Conservation (phyloP, 1,140 invertebrate genomes). For the Pararge aegeria region DNA sequence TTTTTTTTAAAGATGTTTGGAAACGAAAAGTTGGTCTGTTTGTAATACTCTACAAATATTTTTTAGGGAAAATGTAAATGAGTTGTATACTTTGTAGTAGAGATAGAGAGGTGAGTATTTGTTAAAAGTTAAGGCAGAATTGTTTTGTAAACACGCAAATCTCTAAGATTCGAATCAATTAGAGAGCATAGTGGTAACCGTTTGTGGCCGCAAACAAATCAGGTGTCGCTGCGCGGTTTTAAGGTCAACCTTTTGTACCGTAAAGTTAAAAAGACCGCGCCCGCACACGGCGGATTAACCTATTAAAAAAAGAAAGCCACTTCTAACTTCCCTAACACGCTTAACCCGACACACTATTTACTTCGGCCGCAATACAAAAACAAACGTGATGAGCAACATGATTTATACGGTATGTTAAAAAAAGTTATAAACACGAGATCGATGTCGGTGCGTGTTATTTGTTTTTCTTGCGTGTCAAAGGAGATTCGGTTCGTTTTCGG, state of each 20-base stretch:
- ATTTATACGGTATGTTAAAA: background rate
- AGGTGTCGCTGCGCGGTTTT: conserved; percentile 42
- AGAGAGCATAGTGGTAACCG: conserved; percentile 17
- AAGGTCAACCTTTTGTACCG: conserved; percentile 65
- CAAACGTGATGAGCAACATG: background rate
- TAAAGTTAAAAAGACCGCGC: conserved; percentile 64
- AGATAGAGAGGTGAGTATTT: background rate
- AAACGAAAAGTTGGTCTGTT: too few relatives aligned
- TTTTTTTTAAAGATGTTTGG: too few relatives aligned
- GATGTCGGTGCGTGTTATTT: conserved; percentile 50
- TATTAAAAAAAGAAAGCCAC: conserved; percentile 50
- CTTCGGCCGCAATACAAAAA: conserved; percentile 35
- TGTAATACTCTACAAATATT: too few relatives aligned
- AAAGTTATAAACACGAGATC: conserved; percentile 55
- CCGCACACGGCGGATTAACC: conserved; percentile 54
- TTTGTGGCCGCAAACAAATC: conserved; percentile 27
- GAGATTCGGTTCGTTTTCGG: conserved; percentile 58
- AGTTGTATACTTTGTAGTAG: too few relatives aligned
- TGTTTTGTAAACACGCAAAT: conserved; percentile 26
- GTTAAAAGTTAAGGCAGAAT: background rate
- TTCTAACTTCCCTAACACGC: conserved; percentile 43
- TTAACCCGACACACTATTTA: conserved; percentile 43
- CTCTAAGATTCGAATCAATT: conserved; percentile 13
- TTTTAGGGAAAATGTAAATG: too few relatives aligned
- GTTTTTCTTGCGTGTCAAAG: conserved; percentile 66